Conservation (phyloP, 2,797 vertebrate genomes). For the Meriones psammophilus region DNA sequence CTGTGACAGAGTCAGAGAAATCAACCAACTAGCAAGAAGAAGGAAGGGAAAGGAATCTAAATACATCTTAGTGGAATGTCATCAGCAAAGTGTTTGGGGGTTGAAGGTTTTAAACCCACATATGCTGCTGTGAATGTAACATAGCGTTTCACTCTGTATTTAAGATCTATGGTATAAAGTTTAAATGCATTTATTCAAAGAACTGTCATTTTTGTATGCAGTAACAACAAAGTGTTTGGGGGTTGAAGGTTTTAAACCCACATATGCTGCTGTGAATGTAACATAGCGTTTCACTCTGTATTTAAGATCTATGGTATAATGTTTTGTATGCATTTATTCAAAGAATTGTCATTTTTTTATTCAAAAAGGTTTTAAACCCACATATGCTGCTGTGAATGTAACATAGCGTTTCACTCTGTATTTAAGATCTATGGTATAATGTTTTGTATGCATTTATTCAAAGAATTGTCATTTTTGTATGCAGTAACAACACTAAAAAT, state of each 20-base stretch:
- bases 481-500: not conserved
- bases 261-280: not conserved
- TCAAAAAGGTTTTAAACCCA: too few relatives aligned
- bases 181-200: not conserved
- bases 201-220: not conserved
- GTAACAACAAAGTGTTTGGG: not conserved
- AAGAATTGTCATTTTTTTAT: not conserved
- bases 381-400: not conserved
- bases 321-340: not conserved
- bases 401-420: not conserved
- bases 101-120: not conserved
- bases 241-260: not conserved
- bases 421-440: not conserved
- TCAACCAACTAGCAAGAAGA: not conserved
- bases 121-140: not conserved
- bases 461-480: not conserved
- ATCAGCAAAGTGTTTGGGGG: not conserved
- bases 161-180: not conserved
- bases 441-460: not conserved
- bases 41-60: not conserved
- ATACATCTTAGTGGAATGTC: not conserved
- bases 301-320: not conserved
- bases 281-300: not conserved
- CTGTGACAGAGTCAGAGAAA: not conserved
- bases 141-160: constrained; percentile 12